phyloP scores from a whole-genome alignment of 2,113 vertebrate genomes.

The Apteryx owenii region DNA sequence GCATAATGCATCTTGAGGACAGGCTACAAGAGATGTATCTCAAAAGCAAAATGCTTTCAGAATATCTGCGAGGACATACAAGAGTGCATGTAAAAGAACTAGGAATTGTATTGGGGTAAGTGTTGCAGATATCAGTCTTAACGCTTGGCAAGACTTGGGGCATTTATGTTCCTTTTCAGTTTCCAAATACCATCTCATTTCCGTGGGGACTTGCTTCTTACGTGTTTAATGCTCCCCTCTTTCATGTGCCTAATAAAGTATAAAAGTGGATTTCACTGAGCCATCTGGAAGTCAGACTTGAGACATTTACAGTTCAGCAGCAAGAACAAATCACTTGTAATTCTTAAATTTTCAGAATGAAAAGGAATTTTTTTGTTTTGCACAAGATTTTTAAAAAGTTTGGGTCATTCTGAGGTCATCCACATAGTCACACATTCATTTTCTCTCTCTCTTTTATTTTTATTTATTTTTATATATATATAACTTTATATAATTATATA shows the following conservation, averaged over 20 bases:
- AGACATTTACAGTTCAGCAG: neutral
- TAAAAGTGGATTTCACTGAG: neutral
- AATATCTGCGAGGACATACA: slow-evolving; percentile 87
- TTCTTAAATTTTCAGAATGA: neutral
- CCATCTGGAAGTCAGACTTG: neutral
- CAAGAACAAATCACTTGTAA: neutral
- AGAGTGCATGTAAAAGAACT: slow-evolving; percentile 88
- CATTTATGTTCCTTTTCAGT: neutral
- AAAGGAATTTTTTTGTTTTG: neutral
- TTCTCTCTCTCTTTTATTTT: neutral
- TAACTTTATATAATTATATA: too few species aligned
- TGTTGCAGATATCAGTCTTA: neutral
- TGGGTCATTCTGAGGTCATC: neutral
- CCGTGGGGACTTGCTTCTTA: neutral
- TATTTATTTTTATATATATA: too few species aligned
- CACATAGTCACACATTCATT: rapidly evolving
- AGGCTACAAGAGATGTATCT: slow-evolving; percentile 89
- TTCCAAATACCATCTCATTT: neutral
- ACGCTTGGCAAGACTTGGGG: neutral
- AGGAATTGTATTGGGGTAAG: slow-evolving; percentile 86
- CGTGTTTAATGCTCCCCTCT: neutral
- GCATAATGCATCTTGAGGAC: slow-evolving; percentile 90
- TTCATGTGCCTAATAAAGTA: neutral
- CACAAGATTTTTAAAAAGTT: neutral
- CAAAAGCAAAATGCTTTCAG: slow-evolving; percentile 90